phyloP scores from a whole-genome alignment of 53 echinoderm and acorn worm species.

The Astropecten irregularis region DNA sequence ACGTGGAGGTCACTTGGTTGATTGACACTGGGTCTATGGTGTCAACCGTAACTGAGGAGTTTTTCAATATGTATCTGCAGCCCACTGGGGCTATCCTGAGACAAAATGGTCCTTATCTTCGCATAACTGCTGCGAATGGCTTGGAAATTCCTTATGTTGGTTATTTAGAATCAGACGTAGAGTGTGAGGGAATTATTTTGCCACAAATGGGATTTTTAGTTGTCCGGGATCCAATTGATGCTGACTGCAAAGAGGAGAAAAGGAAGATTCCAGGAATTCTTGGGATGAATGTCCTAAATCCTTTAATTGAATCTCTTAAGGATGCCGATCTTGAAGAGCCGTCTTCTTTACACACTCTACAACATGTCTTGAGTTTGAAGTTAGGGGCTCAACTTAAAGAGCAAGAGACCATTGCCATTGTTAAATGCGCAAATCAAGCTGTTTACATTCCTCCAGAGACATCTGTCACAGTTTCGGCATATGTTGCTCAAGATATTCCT shows the following conservation, averaged over 20 bases:
- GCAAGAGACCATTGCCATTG: not conserved
- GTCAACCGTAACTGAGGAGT: not conserved
- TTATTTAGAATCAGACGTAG: not conserved
- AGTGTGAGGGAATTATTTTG: not conserved
- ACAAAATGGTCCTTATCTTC: not conserved
- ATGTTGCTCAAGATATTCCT: not conserved
- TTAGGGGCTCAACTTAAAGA: not conserved
- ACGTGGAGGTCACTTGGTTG: not conserved
- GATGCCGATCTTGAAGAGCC: no score
- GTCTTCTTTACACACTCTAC: not conserved
- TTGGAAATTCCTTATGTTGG: not conserved
- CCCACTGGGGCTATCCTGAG: not conserved
- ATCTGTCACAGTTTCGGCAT: not conserved
- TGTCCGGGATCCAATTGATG: not conserved
- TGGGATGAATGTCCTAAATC: slow-evolving; percentile 1
- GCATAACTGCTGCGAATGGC: not conserved
- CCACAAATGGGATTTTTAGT: not conserved
- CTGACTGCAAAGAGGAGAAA: not conserved
- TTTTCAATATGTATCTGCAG: not conserved
- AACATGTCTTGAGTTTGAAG: not conserved
- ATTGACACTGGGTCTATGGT: not conserved
- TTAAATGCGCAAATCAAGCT: not conserved
- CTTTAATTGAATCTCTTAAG: not conserved
- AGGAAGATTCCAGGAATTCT: not conserved
- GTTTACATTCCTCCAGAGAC: not conserved